Evolutionary conservation across 2,797 vertebrate genomes (phyloP), one percentile per base, ranked within the genome.

Genomic region (Mormyrus proboscirostris): DNA sequence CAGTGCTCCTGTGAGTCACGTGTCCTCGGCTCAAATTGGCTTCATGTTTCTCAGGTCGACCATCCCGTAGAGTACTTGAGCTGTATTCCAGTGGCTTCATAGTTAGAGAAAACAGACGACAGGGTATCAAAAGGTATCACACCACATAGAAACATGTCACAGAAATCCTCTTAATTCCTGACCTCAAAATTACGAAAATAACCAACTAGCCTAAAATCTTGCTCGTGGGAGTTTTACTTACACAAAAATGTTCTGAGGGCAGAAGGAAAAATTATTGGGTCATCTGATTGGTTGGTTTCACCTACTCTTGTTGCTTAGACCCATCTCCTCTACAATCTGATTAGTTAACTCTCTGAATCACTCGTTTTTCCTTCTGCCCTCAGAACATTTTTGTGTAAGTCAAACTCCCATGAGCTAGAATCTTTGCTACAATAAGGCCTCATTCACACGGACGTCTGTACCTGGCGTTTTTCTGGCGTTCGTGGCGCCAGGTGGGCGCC

Each of bases 1-100:
- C 90, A 89, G 91, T 90, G 91, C 90, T 93, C 55, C 4, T 69
- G 4, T 14, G 19, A 25, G 59, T 65, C 57, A 16, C 4, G 1
- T 44, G 65, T 82, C 73, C 22, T 82, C 73, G 7, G 55, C 38
- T 85, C 1, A 50, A 50, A 7, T 50, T 44, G 49, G 82, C 10
- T 49, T 25, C 50, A 10, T 50, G 44, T 7, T 19, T 51, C 22
- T 50, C n/a, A 47, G 44, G 83, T 44, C 3, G 22, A 55, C 7
- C n/a, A 12, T 29, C 53, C 51, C 5, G 16, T 41, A 84, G 16
- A 33, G 33, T 29, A 16, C 62, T 9, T 69, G 1, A 7, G 59
- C 82, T 44, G 57, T 53, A 16, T 33, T 33, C 44, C 29, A 44
- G 83, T 38, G 62, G 33, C 10, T 3, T 89, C 83, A 89, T 29